Evolutionary conservation across 2,888 invertebrate genomes (phyloP), one percentile per base, ranked within the genome.

Genomic region (Hylaea fasciaria): DNA sequence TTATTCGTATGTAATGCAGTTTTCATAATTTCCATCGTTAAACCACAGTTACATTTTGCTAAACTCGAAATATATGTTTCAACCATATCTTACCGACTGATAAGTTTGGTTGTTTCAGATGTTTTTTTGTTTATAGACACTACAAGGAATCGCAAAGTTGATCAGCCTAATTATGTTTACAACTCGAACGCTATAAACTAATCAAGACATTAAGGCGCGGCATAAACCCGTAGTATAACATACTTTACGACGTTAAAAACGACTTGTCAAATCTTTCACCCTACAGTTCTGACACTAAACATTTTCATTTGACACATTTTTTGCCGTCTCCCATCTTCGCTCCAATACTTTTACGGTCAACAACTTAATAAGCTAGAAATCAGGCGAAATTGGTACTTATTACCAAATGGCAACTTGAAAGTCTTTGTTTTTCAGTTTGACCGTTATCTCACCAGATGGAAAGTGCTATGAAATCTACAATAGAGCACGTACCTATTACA

Each of bases 301-400:
- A 49, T 60, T 51, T 50, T 52, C 43, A 17, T 48, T 58, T 50
- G 49, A 59, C 53, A 51, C 60, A 59, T 58, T 60, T 67, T 67
- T 64, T 60, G 54, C 56, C 58, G 29, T 40, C 57, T 58, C 59
- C 57, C 64, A 68, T 68, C 65, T 66, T 66, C 66, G 68, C 62
- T 68, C 58, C 58, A 66, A 57, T 64, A 64, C 22, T 17, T 49
- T 48, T 61, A 66, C 57, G 62, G 49, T 57, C 16, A 37, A 40
- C 57, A 61, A 58, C 41, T 60, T 47, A 32, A 37, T 32, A n/a
- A 13, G 14, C 37, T 37, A 41, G 9, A 37, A 43, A 16, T 28
- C 11, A 16, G 14, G 32, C 57, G n/a, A 57, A 62, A 57, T 29
- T 64, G 16, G 50, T 41, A 62, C 46, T 58, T 68, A 64, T 64